Percentiles rank a stretch among this genome's conserved stretches.
Evolutionary conservation across 2,113 vertebrate species (phyloP).

Genomic region (Lamprologus callipterus): DNA sequence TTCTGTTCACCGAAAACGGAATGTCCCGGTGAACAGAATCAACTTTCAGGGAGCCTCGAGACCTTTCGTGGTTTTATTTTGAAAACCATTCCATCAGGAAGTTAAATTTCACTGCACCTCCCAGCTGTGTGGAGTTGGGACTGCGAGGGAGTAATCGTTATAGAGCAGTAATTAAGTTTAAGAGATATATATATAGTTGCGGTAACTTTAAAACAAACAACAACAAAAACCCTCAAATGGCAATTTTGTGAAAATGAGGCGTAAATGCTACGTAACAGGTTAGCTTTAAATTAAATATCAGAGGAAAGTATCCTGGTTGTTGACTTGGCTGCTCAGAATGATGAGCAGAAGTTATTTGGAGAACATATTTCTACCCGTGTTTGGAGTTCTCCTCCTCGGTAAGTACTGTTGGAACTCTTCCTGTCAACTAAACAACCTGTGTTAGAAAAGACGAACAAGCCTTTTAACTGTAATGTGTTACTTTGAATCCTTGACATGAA

Average conservation of each 20-base stretch:
- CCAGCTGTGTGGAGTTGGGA: background rate
- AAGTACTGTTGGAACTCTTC: background rate
- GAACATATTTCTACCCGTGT: background rate
- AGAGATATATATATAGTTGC: background rate
- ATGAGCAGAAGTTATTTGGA: background rate
- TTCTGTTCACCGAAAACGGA: background rate
- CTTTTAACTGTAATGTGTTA: background rate
- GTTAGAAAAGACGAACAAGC: background rate
- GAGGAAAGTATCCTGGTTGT: background rate
- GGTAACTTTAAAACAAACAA: background rate
- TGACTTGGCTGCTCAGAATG: background rate
- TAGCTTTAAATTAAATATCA: background rate
- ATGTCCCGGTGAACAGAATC: background rate
- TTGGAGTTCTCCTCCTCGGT: conserved; percentile 46
- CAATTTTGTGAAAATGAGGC: background rate
- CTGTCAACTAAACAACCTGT: background rate
- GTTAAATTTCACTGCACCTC: background rate
- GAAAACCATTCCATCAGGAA: background rate
- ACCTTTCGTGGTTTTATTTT: background rate
- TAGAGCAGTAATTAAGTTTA: background rate
- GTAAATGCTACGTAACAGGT: background rate
- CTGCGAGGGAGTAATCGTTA: no score
- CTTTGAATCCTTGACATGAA: background rate
- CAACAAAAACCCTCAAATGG: accelerated
- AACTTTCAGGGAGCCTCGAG: background rate